Evolutionary conservation across 2,888 invertebrate species (phyloP), one percentile per base, ranked within the genome.

Genomic region (Xestia sexstrigata): DNA sequence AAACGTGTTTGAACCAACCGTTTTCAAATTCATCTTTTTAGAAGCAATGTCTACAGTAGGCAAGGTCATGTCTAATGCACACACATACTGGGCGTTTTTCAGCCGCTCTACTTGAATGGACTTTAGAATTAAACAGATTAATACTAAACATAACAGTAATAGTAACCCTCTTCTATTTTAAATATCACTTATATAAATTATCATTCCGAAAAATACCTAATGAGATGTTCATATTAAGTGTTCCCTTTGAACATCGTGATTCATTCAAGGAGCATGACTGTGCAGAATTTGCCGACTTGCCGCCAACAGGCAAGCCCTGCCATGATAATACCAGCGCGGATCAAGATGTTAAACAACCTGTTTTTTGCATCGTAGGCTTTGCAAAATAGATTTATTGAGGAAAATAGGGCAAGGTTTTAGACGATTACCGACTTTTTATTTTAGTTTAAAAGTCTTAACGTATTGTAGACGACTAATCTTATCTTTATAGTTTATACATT

Each of bases 281-380:
- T 87, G 90, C 93, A 89, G 75, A 86, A 80, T 82, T 82, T 85
- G 89, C 85, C 91, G 92, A 90, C 92, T 86, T 85, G 90, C 86
- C 91, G 92, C 90, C 92, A 92, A 91, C 90, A 92, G 92, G 92
- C 91, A 90, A 90, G 87, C 80, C 87, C 88, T 87, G 81, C 81
- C 81, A 87, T 85, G 87, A 91, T 92, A 89, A 90, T 90, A 86
- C 86, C 81, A 87, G 82, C 82, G 81, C 85, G 91, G 93, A 95
- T 95, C 94, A 94, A 95, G 94, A 94, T 93, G 94, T 95, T 94
- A 94, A 94, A 91, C 90, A 90, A 91, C 89, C 89, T 88, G 88
- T 89, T 92, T 92, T 92, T 91, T 91, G 90, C 89, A 88, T 91
- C 90, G 89, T 72, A 85, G 84, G 82, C 79, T 89, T 88, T 88